A percentile compares a stretch with the other conserved stretches of the same genome.
Conservation (phyloP, 2,888 invertebrate species). For the Geotrupes spiniger region DNA sequence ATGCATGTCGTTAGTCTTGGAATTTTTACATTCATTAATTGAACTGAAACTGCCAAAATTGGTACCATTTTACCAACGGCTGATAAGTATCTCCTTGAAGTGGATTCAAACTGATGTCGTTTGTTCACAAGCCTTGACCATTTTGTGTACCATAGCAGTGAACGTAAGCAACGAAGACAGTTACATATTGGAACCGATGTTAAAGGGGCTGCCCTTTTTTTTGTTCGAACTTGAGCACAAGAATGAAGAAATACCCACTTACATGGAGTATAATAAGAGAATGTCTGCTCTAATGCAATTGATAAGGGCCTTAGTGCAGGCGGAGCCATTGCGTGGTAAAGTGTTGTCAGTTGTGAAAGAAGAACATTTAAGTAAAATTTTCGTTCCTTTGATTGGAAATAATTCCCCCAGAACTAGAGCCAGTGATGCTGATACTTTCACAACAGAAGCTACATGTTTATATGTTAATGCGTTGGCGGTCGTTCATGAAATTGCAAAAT, state of each 20-base stretch:
- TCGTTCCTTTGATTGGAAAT: constrained; percentile 46
- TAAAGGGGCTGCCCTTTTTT: constrained; percentile 48
- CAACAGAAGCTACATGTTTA: constrained; percentile 49
- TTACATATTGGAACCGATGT: constrained; percentile 39
- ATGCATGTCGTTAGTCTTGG: constrained; percentile 52
- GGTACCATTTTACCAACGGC: constrained; percentile 45
- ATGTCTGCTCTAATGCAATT: constrained; percentile 53
- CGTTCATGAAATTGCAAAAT: constrained; percentile 51
- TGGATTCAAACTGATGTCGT: constrained; percentile 53
- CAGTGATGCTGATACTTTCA: constrained; percentile 34
- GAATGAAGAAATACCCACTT: constrained; percentile 34
- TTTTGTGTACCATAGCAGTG: constrained; percentile 48
- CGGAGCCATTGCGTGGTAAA: constrained; percentile 39
- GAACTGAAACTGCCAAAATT: constrained; percentile 48
- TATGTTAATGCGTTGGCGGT: constrained; percentile 53
- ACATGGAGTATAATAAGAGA: constrained; percentile 44
- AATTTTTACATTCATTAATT: constrained; percentile 53
- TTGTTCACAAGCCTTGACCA: constrained; percentile 49
- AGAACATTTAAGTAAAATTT: constrained; percentile 46
- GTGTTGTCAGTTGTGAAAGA: constrained; percentile 48
- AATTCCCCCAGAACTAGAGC: constrained; percentile 30
- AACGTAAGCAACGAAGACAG: constrained; percentile 36
- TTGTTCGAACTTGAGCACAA: constrained; percentile 46
- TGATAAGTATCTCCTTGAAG: constrained; percentile 50
- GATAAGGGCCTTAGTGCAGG: constrained; percentile 49